These are phyloP conservation scores for Arnoldichthys spilopterus DNA, from an alignment of 2,797 vertebrate genomes.

Conservation along the genomic window DNA sequence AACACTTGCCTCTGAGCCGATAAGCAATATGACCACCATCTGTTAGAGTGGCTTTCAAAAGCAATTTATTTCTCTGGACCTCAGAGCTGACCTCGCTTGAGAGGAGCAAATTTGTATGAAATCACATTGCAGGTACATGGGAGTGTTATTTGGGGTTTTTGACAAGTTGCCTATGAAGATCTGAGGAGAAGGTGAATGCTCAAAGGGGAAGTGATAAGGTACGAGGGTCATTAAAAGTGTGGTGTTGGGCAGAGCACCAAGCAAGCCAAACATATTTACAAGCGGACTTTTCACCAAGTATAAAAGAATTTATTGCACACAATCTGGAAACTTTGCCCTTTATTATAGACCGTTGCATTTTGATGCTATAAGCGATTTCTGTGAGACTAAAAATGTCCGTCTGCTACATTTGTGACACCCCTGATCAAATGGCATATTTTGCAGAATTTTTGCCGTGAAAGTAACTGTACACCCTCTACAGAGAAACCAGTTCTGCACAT, in stretches of 20 bases:
- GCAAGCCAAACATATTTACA: conserved; percentile 27
- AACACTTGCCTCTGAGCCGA: conserved; percentile 78
- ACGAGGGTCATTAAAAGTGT: conserved; percentile 50
- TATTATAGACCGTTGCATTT: neutral
- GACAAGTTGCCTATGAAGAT: conserved; percentile 34
- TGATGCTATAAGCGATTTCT: neutral
- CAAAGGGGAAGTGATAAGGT: conserved; percentile 57
- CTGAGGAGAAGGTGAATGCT: conserved; percentile 27
- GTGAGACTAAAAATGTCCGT: too few species aligned
- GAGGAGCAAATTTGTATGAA: conserved; percentile 73
- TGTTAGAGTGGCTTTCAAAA: conserved; percentile 82
- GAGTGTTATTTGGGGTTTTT: conserved; percentile 32
- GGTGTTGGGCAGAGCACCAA: conserved; percentile 48
- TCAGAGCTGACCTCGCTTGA: conserved; percentile 74
- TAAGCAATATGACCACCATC: conserved; percentile 88
- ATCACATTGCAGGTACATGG: conserved; percentile 64
- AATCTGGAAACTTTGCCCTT: neutral
- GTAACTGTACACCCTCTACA: too few species aligned
- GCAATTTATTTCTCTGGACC: conserved; percentile 83
- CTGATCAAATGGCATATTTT: neutral
- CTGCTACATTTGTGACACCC: too few species aligned
- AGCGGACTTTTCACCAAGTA: neutral
- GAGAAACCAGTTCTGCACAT: too few species aligned
- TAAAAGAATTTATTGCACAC: neutral
- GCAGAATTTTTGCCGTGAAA: neutral